A percentile compares a stretch with the other conserved stretches of the same genome.
These are phyloP conservation scores for Myotis findleyi DNA, from an alignment of 2,797 vertebrate genomes.

Conservation along the genomic window DNA sequence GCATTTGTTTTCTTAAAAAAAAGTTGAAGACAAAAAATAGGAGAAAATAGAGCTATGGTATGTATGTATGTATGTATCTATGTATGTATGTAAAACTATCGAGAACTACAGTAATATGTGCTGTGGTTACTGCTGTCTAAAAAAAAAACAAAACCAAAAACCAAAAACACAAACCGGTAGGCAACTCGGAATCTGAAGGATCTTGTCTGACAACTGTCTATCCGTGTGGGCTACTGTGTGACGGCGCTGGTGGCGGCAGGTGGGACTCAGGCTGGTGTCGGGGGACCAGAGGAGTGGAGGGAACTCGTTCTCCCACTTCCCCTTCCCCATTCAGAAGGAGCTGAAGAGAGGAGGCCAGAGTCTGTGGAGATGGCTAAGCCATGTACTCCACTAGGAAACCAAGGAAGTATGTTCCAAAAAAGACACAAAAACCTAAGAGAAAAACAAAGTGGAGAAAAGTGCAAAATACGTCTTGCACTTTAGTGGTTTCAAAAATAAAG, in stretches of 20 bases:
- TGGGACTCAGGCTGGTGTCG: constrained; percentile 62
- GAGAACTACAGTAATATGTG: constrained; percentile 90
- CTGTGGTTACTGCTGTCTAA: constrained; percentile 90
- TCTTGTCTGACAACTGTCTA: constrained; percentile 86
- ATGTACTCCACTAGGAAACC: constrained; percentile 81
- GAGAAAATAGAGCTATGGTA: constrained; percentile 86
- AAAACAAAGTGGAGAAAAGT: constrained; percentile 84
- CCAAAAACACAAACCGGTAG: constrained; percentile 87
- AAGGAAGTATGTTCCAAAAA: constrained; percentile 65
- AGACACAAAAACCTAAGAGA: constrained; percentile 69
- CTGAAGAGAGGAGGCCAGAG: constrained; percentile 51
- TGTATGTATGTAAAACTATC: constrained; percentile 87
- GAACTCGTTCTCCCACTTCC: background rate
- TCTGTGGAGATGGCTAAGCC: constrained; percentile 66
- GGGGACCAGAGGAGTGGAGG: constrained; percentile 42
- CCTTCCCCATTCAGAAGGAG: constrained; percentile 40
- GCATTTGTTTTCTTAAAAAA: constrained; percentile 88
- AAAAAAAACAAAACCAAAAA: constrained; percentile 51
- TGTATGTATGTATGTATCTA: constrained; percentile 84
- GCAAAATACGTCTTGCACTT: constrained; percentile 88
- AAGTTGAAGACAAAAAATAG: constrained; percentile 80
- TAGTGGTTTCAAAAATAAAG: constrained; percentile 89
- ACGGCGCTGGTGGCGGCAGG: constrained; percentile 35
- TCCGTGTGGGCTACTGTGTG: constrained; percentile 81
- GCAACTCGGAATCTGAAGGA: constrained; percentile 91